These are phyloP conservation scores for Mustela lutreola DNA, from an alignment of 2,113 vertebrate genomes.

Conservation along the genomic window DNA sequence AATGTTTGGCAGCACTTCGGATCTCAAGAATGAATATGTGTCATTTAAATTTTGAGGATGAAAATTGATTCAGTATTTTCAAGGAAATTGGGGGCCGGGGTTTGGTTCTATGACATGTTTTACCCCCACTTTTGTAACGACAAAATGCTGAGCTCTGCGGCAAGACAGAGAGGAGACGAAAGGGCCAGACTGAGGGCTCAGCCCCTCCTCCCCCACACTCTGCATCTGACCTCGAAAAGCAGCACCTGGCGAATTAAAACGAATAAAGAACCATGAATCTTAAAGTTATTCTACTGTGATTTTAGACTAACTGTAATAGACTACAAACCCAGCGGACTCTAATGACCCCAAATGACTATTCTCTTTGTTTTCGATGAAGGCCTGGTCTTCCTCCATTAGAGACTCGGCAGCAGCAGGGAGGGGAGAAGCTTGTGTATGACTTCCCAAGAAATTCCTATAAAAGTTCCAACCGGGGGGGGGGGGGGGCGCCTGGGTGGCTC, in stretches of 20 bases:
- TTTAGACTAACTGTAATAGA: neutral
- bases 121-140: neutral
- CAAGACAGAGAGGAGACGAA: neutral
- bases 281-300: neutral
- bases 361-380: constrained; percentile 3
- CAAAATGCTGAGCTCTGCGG: neutral
- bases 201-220: neutral
- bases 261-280: neutral
- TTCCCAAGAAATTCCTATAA: neutral
- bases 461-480: neutral
- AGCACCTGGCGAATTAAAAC: neutral
- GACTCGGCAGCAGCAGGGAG: neutral
- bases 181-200: neutral
- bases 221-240: neutral
- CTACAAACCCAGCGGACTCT: neutral
- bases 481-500: too few species aligned
- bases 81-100: neutral
- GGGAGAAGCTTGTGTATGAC: neutral
- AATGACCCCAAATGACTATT: neutral
- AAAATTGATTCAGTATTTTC: neutral
- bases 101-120: constrained; percentile 10
- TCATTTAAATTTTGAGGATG: neutral
- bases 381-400: neutral
- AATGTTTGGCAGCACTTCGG: neutral
- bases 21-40: neutral